Evolutionary conservation across 2,888 invertebrate genomes (phyloP).

Genomic region (Noctua comes): DNA sequence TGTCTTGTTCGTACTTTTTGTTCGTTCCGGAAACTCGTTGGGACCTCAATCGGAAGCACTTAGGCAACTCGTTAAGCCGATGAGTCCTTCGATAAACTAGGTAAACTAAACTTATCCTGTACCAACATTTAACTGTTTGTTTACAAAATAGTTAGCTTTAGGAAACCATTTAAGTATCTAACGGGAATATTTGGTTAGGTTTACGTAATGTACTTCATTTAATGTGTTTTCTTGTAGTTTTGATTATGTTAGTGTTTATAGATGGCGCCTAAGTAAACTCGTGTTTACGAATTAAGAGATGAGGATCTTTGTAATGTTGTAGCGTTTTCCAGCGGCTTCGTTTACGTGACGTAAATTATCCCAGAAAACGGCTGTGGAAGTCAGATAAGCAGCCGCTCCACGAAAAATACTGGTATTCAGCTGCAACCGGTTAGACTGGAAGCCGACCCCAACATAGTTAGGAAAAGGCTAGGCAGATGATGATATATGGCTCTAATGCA

Average conservation of each 20-base stretch:
- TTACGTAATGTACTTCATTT: not conserved
- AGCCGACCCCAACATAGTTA: not conserved
- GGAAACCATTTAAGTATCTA: conserved; percentile 12
- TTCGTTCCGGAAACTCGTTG: conserved; percentile 37
- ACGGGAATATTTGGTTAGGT: conserved; percentile 20
- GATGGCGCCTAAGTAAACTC: not conserved
- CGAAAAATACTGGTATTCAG: not conserved
- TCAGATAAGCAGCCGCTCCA: not conserved
- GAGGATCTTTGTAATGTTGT: not conserved
- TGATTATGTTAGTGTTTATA: conserved; percentile 1
- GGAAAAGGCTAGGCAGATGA: not conserved
- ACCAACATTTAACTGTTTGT: conserved; percentile 34
- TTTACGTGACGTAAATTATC: too few relatives aligned
- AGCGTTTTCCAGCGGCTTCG: too few relatives aligned
- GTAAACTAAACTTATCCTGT: conserved; percentile 40
- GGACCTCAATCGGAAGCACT: conserved; percentile 53
- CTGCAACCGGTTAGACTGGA: not conserved
- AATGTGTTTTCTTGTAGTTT: not conserved
- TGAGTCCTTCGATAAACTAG: conserved; percentile 47
- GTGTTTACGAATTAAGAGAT: not conserved
- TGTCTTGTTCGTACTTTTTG: conserved; percentile 35
- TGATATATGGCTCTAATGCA: not conserved
- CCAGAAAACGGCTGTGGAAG: too few relatives aligned
- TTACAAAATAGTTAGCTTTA: conserved; percentile 38
- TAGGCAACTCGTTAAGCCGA: conserved; percentile 55